These are phyloP conservation scores for Andrena marginata DNA, from an alignment of 2,888 invertebrate species.

Conservation along the genomic window DNA sequence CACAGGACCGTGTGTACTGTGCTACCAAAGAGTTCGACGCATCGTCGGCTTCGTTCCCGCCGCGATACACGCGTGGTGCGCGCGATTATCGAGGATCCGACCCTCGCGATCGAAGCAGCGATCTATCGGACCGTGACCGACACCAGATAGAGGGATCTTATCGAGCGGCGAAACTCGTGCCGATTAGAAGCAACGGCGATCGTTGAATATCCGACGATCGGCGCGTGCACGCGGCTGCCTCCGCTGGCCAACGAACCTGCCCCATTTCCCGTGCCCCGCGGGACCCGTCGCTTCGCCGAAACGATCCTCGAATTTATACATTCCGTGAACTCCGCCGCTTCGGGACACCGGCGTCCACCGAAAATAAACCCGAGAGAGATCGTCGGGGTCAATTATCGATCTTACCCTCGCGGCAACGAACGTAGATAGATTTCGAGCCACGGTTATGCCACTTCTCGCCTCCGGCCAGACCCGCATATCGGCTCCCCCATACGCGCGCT, in stretches of 20 bases:
- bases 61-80: background rate
- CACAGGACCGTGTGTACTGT: too few relatives aligned
- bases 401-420: too few relatives aligned
- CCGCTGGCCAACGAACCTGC: background rate
- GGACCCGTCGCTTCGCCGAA: background rate
- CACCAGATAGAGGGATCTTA: constrained; percentile 27
- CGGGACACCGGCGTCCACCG: too few relatives aligned
- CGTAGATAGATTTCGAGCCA: too few relatives aligned
- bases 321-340: background rate
- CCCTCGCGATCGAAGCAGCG: background rate
- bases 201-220: background rate
- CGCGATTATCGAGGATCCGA: background rate
- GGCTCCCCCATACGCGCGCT: too few relatives aligned
- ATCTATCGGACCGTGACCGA: constrained; percentile 34
- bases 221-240: too few relatives aligned
- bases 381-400: too few relatives aligned
- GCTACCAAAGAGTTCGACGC: too few relatives aligned
- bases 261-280: background rate
- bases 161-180: constrained; percentile 18
- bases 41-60: background rate
- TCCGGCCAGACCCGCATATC: too few relatives aligned
- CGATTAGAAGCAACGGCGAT: constrained; percentile 25
- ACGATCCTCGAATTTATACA: background rate
- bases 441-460: too few relatives aligned
- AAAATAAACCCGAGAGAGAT: too few relatives aligned